A percentile compares a stretch with the other conserved stretches of the same genome.
Conservation (phyloP, 2,888 invertebrate species). For the Thysanoteuthis rhombus region DNA sequence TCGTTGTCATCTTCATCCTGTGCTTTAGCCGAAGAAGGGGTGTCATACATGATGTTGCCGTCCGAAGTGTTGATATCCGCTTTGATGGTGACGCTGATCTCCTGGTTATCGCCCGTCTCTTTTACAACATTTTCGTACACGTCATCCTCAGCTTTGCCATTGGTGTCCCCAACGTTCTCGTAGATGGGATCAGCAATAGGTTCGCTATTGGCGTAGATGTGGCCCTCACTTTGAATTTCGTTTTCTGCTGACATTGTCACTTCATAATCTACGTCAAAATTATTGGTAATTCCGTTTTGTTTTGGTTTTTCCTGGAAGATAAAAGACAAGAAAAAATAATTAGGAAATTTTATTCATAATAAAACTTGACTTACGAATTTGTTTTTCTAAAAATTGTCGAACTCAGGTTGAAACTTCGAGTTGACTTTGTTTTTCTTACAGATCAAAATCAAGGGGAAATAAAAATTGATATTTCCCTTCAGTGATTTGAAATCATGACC, state of each 20-base stretch:
- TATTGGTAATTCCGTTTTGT: constrained; percentile 28
- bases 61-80: neutral
- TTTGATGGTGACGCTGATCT: constrained; percentile 22
- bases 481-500: too few relatives aligned
- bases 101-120: neutral
- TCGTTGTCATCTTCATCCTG: neutral
- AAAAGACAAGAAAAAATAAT: neutral
- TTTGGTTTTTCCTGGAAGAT: constrained; percentile 24
- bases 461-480: too few relatives aligned
- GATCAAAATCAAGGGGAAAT: too few relatives aligned
- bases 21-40: neutral
- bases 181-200: constrained; percentile 17
- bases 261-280: constrained; percentile 28
- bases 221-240: neutral
- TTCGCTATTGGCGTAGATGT: constrained; percentile 23
- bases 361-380: too few relatives aligned
- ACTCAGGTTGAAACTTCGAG: too few relatives aligned
- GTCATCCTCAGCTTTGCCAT: neutral
- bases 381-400: too few relatives aligned
- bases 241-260: constrained; percentile 23
- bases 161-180: constrained; percentile 24
- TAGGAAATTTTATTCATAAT: neutral
- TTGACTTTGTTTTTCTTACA: too few relatives aligned
- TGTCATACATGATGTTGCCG: neutral
- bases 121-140: constrained; percentile 25